Percentiles rank a stretch among this genome's conserved stretches.
Conservation (phyloP, 2,888 invertebrate species). For the Tinea semifulvella region DNA sequence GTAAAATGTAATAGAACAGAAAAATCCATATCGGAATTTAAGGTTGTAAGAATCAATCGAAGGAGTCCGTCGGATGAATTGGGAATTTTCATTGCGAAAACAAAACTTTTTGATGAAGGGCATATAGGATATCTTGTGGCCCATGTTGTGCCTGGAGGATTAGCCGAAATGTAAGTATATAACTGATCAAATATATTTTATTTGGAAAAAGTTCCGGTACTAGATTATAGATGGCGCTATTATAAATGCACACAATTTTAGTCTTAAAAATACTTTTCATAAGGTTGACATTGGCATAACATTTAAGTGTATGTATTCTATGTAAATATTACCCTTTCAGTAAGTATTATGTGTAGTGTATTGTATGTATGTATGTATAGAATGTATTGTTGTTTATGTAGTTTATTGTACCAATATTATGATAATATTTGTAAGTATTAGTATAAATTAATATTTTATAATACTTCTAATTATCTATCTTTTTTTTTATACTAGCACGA, state of each 20-base stretch:
- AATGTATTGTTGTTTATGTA: too few relatives aligned
- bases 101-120: constrained; percentile 67
- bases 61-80: constrained; percentile 69
- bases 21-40: constrained; percentile 41
- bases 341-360: too few relatives aligned
- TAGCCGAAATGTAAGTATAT: constrained; percentile 70
- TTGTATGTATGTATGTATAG: too few relatives aligned
- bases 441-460: too few relatives aligned
- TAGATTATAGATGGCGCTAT: background rate
- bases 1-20: constrained; percentile 36
- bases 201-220: background rate
- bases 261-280: too few relatives aligned
- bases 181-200: background rate
- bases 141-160: constrained; percentile 74
- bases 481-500: too few relatives aligned
- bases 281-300: constrained; percentile 11
- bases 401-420: too few relatives aligned
- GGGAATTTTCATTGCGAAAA: constrained; percentile 77
- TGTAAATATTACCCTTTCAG: background rate
- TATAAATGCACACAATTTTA: constrained; percentile 15
- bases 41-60: constrained; percentile 66
- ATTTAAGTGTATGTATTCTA: constrained; percentile 1
- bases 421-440: too few relatives aligned
- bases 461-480: too few relatives aligned
- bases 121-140: constrained; percentile 74